A percentile compares a stretch with the other conserved stretches of the same genome.
Conservation (phyloP, 2,113 vertebrate species). For the Butorides virescens region DNA sequence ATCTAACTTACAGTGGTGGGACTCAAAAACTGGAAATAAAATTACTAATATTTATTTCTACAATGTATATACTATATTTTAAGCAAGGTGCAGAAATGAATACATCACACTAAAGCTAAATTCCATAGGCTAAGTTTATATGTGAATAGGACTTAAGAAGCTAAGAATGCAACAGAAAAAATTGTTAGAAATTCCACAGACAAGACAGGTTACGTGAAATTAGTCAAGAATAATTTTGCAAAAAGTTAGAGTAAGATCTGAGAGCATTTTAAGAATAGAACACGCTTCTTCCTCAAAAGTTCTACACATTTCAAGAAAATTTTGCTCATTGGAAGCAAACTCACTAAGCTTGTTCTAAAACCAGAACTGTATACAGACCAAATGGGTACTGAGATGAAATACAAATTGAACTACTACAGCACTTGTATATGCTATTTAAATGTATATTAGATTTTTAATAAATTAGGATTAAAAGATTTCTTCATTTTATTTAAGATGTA, state of each 20-base stretch:
- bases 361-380: not conserved
- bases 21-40: not conserved
- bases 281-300: not conserved
- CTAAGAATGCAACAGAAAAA: not conserved
- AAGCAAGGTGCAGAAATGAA: not conserved
- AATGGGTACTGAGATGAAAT: not conserved
- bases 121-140: not conserved
- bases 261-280: not conserved
- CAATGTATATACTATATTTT: not conserved
- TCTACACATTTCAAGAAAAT: not conserved
- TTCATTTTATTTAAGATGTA: not conserved
- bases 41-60: not conserved
- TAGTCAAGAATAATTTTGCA: not conserved
- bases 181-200: not conserved
- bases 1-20: not conserved
- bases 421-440: not conserved
- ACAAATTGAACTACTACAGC: not conserved
- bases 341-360: not conserved
- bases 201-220: not conserved
- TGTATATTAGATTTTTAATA: fast-evolving
- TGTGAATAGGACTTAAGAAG: not conserved
- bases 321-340: not conserved
- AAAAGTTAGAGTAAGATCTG: not conserved
- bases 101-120: not conserved
- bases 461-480: not conserved